These are phyloP conservation scores for Gastracanthus pulcherrimus DNA, from an alignment of 2,888 invertebrate genomes.

Conservation along the genomic window DNA sequence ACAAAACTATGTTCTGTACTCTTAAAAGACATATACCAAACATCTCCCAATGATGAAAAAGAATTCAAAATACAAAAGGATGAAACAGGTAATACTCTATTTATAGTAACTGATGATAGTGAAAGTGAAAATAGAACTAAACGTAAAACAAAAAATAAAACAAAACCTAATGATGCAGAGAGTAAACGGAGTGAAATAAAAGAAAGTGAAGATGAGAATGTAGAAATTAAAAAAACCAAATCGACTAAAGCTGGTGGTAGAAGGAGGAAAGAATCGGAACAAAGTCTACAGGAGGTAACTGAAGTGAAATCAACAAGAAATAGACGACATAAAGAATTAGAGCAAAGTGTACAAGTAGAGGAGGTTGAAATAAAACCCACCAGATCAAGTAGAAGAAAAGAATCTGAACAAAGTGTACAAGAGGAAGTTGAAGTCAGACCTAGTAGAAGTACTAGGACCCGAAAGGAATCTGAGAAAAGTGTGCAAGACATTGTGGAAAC, in stretches of 20 bases:
- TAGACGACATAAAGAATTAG: conserved; percentile 19
- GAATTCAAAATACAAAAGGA: conserved; percentile 64
- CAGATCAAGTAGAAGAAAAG: conserved; percentile 21
- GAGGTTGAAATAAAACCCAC: neutral
- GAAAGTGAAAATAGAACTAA: conserved; percentile 49
- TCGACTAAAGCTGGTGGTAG: conserved; percentile 24
- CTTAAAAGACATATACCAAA: conserved; percentile 68
- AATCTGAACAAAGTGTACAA: conserved; percentile 18
- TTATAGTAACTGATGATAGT: conserved; percentile 61
- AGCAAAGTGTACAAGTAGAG: neutral
- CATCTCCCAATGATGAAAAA: conserved; percentile 42
- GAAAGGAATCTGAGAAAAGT: neutral
- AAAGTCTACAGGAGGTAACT: neutral
- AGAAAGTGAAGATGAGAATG: neutral
- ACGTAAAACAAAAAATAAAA: conserved; percentile 36
- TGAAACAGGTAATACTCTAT: conserved; percentile 61
- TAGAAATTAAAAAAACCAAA: neutral
- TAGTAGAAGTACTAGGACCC: neutral
- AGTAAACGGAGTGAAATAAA: neutral
- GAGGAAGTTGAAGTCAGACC: neutral
- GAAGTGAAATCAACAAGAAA: conserved; percentile 16
- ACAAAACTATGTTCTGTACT: conserved; percentile 71
- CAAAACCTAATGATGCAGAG: neutral
- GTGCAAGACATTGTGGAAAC: neutral
- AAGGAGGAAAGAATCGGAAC: conserved; percentile 40